phyloP scores from a whole-genome alignment of 92 coral and sea anemone genomes.

The Phenganax marumi region DNA sequence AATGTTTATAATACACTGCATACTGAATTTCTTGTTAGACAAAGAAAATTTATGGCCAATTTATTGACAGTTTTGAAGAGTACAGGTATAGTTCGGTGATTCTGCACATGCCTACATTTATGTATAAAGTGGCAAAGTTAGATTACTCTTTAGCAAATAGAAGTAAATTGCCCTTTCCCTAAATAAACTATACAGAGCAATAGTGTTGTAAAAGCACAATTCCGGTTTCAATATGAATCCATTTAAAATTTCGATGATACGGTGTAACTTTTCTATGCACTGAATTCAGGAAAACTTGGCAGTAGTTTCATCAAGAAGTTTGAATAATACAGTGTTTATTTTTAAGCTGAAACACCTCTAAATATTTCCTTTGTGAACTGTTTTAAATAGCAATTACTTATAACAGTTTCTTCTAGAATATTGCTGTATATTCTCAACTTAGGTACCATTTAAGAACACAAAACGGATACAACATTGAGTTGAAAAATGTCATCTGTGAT shows the following conservation, averaged over 20 bases:
- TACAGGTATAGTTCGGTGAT: conserved; percentile 44
- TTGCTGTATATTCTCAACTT: neutral
- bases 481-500: neutral
- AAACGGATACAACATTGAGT: neutral
- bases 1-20: conserved; percentile 1
- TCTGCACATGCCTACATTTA: neutral
- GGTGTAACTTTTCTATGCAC: no score
- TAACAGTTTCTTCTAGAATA: neutral
- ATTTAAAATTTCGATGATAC: no score
- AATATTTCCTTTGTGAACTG: neutral
- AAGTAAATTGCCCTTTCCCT: neutral
- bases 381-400: neutral
- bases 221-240: no score
- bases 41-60: conserved; percentile 54
- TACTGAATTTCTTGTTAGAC: conserved; percentile 35
- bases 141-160: neutral
- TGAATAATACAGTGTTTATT: neutral
- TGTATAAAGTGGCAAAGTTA: neutral
- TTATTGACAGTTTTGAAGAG: conserved; percentile 66
- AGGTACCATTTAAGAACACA: conserved; percentile 5
- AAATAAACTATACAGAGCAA: neutral
- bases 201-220: neutral
- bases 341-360: neutral
- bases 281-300: no score
- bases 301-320: neutral